Base-by-base conservation (phyloP, 2,113 vertebrate genomes). In the Actenoides hombroni region DNA sequence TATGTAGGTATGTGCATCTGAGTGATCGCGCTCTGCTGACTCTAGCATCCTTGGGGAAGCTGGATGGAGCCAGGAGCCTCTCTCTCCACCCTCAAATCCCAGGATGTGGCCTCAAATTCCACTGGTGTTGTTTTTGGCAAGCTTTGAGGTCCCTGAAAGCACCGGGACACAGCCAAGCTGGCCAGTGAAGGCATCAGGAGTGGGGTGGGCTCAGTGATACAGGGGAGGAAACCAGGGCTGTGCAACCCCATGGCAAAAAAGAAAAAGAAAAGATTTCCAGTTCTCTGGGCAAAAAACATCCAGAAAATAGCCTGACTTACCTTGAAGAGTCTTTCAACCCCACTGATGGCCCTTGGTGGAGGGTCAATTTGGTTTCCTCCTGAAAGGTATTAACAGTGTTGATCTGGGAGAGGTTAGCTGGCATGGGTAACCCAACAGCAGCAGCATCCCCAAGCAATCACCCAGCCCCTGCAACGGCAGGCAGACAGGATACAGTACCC, bases 1-100 rank as follows among this genome's bases (percentile, higher is more conserved):
- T 93, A 86, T 70, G 83, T 31, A 95, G 90, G 93, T 80, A 83
- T 85, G 63, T 61, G 57, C 77, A 28, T 6, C 73, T 21, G 35
- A 90, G 56, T 0, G 0, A n/a, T 59, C 39, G n/a, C 8, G 1
- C 26, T 81, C 84, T 91, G 87, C 87, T 95, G 95, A 46, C 65
- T 93, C 14, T 1, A 90, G 56, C 78, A 92, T 48, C 90, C 56
- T 31, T 49, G 21, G 16, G 16, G 33, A 54, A 65, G 28, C 37
- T 49, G 65, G 74, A 94, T n/a, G 35, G 67, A 67, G 37, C 39
- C 53, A 65, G 75, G 20, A 82, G n/a, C 16, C 14, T 59, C 94
- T 79, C 24, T 77, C 39, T 48, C 79, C 54, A 49, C 44, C 78
- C 82, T 90, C 23, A 64, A 24, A 71, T 19, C 48, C 48, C 51